These are phyloP conservation scores for Ephydatia muelleri DNA, from an alignment of 37 sponge, comb jelly and placozoan genomes.

Conservation along the genomic window DNA sequence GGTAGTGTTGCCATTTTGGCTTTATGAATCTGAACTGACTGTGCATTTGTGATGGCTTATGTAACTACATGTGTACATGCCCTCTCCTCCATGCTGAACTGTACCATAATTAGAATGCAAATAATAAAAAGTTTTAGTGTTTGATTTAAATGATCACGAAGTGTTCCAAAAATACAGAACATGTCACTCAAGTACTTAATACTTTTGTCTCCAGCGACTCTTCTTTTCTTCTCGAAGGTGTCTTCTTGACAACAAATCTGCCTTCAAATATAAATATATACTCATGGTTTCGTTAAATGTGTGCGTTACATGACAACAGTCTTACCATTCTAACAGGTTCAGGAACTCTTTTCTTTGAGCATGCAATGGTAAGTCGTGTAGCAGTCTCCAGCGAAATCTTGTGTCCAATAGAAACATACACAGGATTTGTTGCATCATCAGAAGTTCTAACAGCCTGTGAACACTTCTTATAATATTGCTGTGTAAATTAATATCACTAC, in stretches of 20 bases:
- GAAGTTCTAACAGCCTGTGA: conserved; percentile 71
- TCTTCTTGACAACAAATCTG: conserved; percentile 56
- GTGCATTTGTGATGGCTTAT: too few relatives aligned
- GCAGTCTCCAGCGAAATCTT: conserved; percentile 90
- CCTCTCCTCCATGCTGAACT: too few relatives aligned
- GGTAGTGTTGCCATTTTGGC: too few relatives aligned
- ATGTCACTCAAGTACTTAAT: background rate
- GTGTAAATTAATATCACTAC: conserved; percentile 3
- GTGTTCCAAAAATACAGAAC: background rate
- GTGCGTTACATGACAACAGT: background rate
- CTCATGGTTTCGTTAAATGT: background rate
- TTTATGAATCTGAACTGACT: too few relatives aligned
- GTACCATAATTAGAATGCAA: too few relatives aligned
- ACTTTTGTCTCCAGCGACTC: background rate
- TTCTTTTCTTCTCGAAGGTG: conserved; percentile 18
- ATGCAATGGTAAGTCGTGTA: conserved; percentile 56
- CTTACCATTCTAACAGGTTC: conserved; percentile 91
- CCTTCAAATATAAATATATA: conserved; percentile 18
- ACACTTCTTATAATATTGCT: background rate
- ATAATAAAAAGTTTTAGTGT: too few relatives aligned
- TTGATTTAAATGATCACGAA: too few relatives aligned
- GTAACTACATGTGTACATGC: too few relatives aligned
- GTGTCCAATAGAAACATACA: conserved; percentile 97
- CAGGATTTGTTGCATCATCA: conserved; percentile 81
- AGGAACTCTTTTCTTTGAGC: conserved; percentile 82